Conservation (phyloP, 2,888 invertebrate species). For the Endotricha flammealis region DNA sequence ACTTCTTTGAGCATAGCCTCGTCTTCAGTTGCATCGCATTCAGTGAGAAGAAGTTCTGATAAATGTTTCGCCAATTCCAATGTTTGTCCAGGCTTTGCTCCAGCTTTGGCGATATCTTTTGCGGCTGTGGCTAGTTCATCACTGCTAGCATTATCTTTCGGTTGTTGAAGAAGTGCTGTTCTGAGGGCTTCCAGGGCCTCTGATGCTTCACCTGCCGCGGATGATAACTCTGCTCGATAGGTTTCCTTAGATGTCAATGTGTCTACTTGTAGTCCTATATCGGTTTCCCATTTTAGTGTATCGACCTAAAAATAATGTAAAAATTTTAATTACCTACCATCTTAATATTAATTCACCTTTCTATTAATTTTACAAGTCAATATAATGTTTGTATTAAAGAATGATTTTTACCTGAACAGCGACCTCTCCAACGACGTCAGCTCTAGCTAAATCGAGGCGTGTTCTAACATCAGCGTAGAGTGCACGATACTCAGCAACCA, state of each 20-base stretch:
- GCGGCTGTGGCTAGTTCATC: slow-evolving; percentile 80
- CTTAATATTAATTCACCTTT: too few relatives aligned
- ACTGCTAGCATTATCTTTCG: slow-evolving; percentile 71
- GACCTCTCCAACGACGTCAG: slow-evolving; percentile 55
- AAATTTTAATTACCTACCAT: not conserved
- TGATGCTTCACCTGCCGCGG: slow-evolving; percentile 85
- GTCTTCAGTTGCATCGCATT: slow-evolving; percentile 82
- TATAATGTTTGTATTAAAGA: not conserved
- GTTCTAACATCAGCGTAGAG: slow-evolving; percentile 53
- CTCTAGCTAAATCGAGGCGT: slow-evolving; percentile 51
- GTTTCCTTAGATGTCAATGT: slow-evolving; percentile 91
- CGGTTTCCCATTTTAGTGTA: slow-evolving; percentile 85
- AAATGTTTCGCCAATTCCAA: slow-evolving; percentile 90
- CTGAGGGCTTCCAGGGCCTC: slow-evolving; percentile 82
- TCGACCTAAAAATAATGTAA: slow-evolving; percentile 78
- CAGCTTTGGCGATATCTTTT: slow-evolving; percentile 85
- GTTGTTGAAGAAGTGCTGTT: slow-evolving; percentile 59
- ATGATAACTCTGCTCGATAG: slow-evolving; percentile 85
- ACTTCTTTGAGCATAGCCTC: slow-evolving; percentile 83
- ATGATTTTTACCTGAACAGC: slow-evolving; percentile 55
- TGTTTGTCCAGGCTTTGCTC: slow-evolving; percentile 88
- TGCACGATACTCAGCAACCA: slow-evolving; percentile 62
- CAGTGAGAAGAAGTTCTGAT: slow-evolving; percentile 84
- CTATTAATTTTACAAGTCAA: too few relatives aligned
- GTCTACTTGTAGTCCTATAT: slow-evolving; percentile 89